phyloP scores from a whole-genome alignment of 2,113 vertebrate genomes.

The Embiotoca jacksoni region DNA sequence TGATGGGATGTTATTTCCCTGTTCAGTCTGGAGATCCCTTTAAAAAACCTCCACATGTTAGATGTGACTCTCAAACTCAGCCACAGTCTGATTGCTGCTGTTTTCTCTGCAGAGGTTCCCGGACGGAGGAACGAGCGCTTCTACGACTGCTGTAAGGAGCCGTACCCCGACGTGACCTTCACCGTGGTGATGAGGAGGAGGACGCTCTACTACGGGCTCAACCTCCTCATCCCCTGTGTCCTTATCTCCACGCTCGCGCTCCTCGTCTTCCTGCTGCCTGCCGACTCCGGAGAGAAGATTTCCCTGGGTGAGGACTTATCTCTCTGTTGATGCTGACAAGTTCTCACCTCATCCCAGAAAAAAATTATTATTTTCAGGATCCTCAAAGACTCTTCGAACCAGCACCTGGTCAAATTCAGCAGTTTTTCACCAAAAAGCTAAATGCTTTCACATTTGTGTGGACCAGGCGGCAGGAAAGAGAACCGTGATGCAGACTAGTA shows the following conservation, averaged over 20 bases:
- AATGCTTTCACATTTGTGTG: too few species aligned
- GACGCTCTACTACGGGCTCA: slow-evolving; percentile 81
- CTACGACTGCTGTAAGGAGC: slow-evolving; percentile 83
- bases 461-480: too few species aligned
- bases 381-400: too few species aligned
- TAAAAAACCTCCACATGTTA: neutral
- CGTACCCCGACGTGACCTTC: slow-evolving; percentile 81
- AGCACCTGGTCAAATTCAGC: too few species aligned
- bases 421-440: too few species aligned
- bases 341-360: too few species aligned
- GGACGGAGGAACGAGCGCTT: slow-evolving; percentile 79
- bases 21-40: neutral
- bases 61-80: neutral
- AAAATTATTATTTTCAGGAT: too few species aligned
- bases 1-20: too few species aligned
- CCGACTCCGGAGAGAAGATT: slow-evolving; percentile 82
- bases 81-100: neutral
- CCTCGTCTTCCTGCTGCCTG: slow-evolving; percentile 80
- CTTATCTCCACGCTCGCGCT: slow-evolving; percentile 82
- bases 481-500: too few species aligned
- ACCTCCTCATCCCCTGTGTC: slow-evolving; percentile 81
- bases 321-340: too few species aligned
- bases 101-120: slow-evolving; percentile 69
- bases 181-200: slow-evolving; percentile 81
- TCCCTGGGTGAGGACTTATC: slow-evolving; percentile 71